Evolutionary conservation across 2,888 invertebrate species (phyloP), one percentile per base, ranked within the genome.

Genomic region (Caprella mutica): DNA sequence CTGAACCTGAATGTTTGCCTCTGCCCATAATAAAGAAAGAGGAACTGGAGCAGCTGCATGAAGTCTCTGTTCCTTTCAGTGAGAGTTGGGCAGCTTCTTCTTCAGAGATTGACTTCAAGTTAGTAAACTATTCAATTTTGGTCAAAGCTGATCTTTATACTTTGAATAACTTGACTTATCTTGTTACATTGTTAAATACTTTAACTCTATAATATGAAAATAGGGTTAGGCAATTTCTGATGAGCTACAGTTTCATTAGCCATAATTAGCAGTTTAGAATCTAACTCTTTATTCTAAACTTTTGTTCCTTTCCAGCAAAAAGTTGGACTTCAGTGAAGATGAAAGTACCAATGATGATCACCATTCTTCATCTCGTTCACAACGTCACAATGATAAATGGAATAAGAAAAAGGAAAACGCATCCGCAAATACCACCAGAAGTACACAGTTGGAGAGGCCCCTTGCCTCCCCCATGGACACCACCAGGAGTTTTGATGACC

Each of bases 311-410:
- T 70, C 39, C 74, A 84, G 83, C 77, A 88, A 91, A 76, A 92
- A 91, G 74, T 75, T 94, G 71, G 85, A 87, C 67, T 94, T 93
- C 75, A 92, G 92, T 70, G 93, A 94, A 75, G 92, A 92, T 69
- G 93, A 93, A 73, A 76, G 76, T 53, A 71, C 72, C 66, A 48
- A 72, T 19, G 65, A 69, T 68, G 66, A 69, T 68, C 65, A 69
- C 6, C 35, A 43, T 23, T 23, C 24, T 24, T 14, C 21, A 14
- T 46, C 26, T 24, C 46, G 46, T 27, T 26, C 5, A 26, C 26
- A 26, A 9, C 43, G 35, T 12, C 30, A n/a, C 19, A 46, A 42
- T 24, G 46, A 46, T 9, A 42, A 29, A n/a, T 44, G 24, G 35
- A 46, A 55, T 12, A 40, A 8, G 29, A 19, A 26, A 8, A 9